Evolutionary conservation across 2,888 invertebrate genomes (phyloP), one percentile per base, ranked within the genome.

Genomic region (Drosophila trichaetosa): DNA sequence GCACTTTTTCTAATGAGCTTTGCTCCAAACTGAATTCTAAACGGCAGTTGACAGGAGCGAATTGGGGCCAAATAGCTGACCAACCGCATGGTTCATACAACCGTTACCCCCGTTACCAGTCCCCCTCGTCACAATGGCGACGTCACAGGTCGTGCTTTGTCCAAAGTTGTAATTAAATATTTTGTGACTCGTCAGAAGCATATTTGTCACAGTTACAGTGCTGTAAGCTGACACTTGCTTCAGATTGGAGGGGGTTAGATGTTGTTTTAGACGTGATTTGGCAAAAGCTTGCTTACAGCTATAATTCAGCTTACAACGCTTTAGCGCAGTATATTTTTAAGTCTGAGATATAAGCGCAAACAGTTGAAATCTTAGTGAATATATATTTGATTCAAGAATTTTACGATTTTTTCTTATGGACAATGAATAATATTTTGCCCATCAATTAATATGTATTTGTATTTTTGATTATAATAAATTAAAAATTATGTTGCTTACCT

Each of bases 1-100:
- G 76, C 65, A 67, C 73, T 81, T 81, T 80, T 80, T 76, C 76
- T 80, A 76, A 80, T 80, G 73, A 82, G 80, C 79, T 79, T 58
- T 62, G 60, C 46, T 42, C 57, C 29, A 67, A 62, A 54, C 61
- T 13, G 49, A 75, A 79, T 79, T 75, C 69, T 82, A 75, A 75
- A 68, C 82, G 80, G 56, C 68, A 56, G 57, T 82, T 79, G 80
- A 73, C 80, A 81, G 76, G 60, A 70, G 71, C 69, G 67, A 81
- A 81, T 76, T 76, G 80, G 52, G 80, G 80, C 60, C 80, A 76
- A 67, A 48, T 69, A 52, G 60, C 27, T 42, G 76, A 52, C 71
- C 66, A 76, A 69, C 60, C 60, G 69, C 68, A 61, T 62, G 46
- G 56, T 10, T 60, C 56, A n/a, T 11, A 5, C 49, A 18, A 27